A percentile compares a stretch with the other conserved stretches of the same genome.
Evolutionary conservation across 1,140 invertebrate genomes (phyloP).

Genomic region (Drosophila willistoni): DNA sequence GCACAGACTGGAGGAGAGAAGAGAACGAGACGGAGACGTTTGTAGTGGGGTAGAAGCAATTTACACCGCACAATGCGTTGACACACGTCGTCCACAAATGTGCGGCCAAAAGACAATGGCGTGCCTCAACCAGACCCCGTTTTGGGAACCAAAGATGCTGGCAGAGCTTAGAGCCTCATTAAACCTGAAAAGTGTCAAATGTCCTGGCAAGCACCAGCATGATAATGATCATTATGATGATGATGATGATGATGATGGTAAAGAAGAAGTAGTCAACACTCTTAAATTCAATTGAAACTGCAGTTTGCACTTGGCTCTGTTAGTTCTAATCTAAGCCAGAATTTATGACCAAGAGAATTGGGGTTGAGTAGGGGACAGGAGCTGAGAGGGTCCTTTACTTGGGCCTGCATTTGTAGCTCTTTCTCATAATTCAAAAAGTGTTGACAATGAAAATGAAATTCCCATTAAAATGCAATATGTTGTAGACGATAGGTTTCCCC

Average conservation of each 20-base stretch:
- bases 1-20: not conserved
- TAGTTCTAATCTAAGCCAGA: conserved; percentile 64
- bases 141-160: conserved; percentile 25
- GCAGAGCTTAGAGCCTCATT: conserved; percentile 68
- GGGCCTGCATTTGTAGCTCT: conserved; percentile 11
- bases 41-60: conserved; percentile 53
- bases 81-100: conserved; percentile 78
- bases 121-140: conserved; percentile 27
- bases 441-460: conserved; percentile 81
- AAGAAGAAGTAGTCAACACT: conserved; percentile 30
- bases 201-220: conserved; percentile 42
- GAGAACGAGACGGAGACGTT: not conserved
- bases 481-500: conserved; percentile 43
- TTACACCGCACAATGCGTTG: conserved; percentile 80
- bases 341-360: conserved; percentile 50
- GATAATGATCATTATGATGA: conserved; percentile 17
- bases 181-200: conserved; percentile 80
- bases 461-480: conserved; percentile 81
- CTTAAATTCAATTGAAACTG: conserved; percentile 56
- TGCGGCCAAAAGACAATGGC: conserved; percentile 74
- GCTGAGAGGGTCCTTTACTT: not conserved
- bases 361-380: not conserved
- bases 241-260: not conserved
- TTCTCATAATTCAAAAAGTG: conserved; percentile 75
- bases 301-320: conserved; percentile 30